Conservation (phyloP, 2,888 invertebrate species). For the Microchrysa polita region DNA sequence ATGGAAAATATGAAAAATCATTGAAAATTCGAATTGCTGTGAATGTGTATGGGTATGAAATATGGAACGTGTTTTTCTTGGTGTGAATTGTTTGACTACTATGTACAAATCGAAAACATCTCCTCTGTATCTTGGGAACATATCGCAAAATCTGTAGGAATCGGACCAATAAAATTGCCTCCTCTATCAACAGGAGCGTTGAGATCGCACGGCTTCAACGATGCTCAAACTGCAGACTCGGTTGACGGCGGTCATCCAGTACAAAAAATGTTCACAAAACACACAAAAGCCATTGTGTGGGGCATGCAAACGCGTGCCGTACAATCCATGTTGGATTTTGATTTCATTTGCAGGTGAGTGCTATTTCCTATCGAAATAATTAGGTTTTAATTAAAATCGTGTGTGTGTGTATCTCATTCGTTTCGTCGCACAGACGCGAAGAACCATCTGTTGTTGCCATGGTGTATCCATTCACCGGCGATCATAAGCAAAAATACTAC, state of each 20-base stretch:
- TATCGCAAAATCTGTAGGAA: slow-evolving; percentile 19
- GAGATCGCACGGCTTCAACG: slow-evolving; percentile 49
- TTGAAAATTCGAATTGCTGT: no score
- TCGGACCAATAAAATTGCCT: slow-evolving; percentile 64
- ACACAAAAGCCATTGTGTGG: slow-evolving; percentile 96
- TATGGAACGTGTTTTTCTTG: no score
- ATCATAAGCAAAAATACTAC: slow-evolving; percentile 99
- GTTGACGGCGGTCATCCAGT: slow-evolving; percentile 54
- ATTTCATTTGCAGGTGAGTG: slow-evolving; percentile 63
- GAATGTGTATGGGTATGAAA: no score
- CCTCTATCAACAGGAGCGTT: slow-evolving; percentile 64
- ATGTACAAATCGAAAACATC: neutral
- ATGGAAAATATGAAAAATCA: no score
- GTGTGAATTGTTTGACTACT: no score
- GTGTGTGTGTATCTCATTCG: neutral
- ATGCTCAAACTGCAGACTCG: neutral
- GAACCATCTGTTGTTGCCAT: slow-evolving; percentile 95
- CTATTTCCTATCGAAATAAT: slow-evolving; percentile 8
- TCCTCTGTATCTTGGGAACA: neutral
- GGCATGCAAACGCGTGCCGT: slow-evolving; percentile 99
- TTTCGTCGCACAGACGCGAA: slow-evolving; percentile 69
- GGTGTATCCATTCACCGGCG: slow-evolving; percentile 98
- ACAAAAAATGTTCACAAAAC: slow-evolving; percentile 77
- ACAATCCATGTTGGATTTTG: slow-evolving; percentile 69
- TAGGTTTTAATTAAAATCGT: no score